A percentile compares a stretch with the other conserved stretches of the same genome.
These are phyloP conservation scores for Thomomys bottae DNA, from an alignment of 2,113 vertebrate genomes.

Conservation along the genomic window DNA sequence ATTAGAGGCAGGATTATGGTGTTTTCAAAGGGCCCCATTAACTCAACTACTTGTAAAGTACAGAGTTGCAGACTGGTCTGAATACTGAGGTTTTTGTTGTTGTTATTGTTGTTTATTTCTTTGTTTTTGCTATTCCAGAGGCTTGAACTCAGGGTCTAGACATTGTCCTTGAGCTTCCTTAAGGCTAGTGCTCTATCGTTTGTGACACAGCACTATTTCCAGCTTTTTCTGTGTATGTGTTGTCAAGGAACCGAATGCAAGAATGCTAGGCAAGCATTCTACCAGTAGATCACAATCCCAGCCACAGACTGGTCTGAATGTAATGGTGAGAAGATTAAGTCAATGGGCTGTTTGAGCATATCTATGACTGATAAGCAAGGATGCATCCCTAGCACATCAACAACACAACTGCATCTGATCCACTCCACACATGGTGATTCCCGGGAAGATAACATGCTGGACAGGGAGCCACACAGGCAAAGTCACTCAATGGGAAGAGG, in stretches of 20 bases:
- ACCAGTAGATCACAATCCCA: no score
- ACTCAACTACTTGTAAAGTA: constrained; percentile 70
- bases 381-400: background rate
- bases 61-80: constrained; percentile 54
- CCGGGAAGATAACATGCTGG: background rate
- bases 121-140: no score
- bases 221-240: no score
- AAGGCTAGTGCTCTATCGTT: no score
- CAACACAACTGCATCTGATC: background rate
- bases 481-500: background rate
- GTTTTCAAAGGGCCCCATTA: constrained; percentile 71
- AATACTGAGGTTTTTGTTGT: no score
- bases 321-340: background rate
- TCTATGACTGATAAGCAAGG: background rate
- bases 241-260: no score
- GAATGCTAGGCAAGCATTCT: no score
- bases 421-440: background rate
- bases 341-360: background rate
- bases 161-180: no score
- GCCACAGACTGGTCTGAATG: constrained; percentile 34
- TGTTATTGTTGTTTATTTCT: no score
- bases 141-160: no score
- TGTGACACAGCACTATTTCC: no score
- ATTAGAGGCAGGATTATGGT: constrained; percentile 35
- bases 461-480: background rate